Evolutionary conservation across 2,888 invertebrate genomes (phyloP).

Genomic region (Formica aserva): DNA sequence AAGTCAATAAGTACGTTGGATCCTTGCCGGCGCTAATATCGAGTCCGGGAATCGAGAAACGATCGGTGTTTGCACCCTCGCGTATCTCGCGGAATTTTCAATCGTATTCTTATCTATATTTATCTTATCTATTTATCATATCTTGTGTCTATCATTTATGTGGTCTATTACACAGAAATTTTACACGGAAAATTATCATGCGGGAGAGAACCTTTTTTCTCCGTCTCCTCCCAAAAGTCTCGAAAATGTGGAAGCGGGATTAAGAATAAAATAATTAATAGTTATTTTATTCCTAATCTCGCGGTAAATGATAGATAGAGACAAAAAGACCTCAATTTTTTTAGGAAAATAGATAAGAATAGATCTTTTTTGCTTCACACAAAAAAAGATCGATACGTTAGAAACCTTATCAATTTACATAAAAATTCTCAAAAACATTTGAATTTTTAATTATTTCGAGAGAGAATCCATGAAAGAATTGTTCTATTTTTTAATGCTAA

Average conservation of each 20-base stretch:
- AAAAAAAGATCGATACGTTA: background rate
- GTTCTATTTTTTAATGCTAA: no score
- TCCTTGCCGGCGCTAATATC: slow-evolving; percentile 12
- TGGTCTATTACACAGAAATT: background rate
- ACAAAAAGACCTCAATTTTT: background rate
- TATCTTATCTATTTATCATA: background rate
- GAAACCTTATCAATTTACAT: no score
- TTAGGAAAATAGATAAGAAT: background rate
- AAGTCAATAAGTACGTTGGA: slow-evolving; percentile 83
- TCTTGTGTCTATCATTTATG: no score
- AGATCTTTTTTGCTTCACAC: background rate
- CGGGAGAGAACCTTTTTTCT: background rate
- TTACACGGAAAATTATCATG: background rate
- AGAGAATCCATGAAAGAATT: no score
- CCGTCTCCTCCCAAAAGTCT: background rate
- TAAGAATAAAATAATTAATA: no score
- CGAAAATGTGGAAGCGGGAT: background rate
- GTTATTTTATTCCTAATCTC: background rate
- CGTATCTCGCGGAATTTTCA: slow-evolving; percentile 3
- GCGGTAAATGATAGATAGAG: background rate
- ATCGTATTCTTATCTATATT: background rate
- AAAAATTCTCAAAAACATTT: no score
- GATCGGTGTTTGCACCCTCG: background rate
- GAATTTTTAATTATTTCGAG: no score
- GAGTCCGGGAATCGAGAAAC: background rate